These are phyloP conservation scores for Scopus umbretta DNA, from an alignment of 2,113 vertebrate species.

Conservation along the genomic window DNA sequence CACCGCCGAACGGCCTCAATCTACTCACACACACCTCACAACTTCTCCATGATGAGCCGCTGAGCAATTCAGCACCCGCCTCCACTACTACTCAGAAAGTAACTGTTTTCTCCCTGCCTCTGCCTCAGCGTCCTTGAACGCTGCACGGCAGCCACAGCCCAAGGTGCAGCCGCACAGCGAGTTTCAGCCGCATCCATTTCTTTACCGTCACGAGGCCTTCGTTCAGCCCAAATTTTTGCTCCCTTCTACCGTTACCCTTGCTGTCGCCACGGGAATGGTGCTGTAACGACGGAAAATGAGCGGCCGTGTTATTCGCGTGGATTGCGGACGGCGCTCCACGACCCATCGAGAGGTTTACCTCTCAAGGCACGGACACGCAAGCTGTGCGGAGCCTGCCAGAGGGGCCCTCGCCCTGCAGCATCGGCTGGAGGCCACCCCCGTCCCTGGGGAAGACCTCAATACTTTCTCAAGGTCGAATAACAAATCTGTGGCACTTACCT, in stretches of 20 bases:
- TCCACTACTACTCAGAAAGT: background rate
- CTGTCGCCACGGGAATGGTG: background rate
- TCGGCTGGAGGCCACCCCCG: rapidly evolving
- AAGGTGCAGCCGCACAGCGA: background rate
- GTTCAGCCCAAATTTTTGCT: background rate
- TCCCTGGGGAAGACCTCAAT: background rate
- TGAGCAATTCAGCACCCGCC: background rate
- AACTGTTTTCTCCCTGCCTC: background rate
- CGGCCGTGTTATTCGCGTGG: background rate
- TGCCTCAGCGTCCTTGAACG: background rate
- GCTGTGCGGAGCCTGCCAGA: background rate
- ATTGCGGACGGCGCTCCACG: background rate
- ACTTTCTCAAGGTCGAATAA: background rate
- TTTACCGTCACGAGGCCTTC: background rate
- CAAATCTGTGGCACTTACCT: background rate
- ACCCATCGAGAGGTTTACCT: background rate
- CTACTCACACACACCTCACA: background rate
- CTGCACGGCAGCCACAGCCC: background rate
- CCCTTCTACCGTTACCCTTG: background rate
- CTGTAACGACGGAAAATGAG: background rate
- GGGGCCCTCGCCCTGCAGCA: background rate
- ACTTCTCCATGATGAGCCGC: background rate
- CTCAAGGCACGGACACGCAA: background rate
- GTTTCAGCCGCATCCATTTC: background rate
- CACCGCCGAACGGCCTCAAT: background rate